A percentile compares a stretch with the other conserved stretches of the same genome.
Evolutionary conservation across 2,113 vertebrate species (phyloP).

Genomic region (Prunella himalayana): DNA sequence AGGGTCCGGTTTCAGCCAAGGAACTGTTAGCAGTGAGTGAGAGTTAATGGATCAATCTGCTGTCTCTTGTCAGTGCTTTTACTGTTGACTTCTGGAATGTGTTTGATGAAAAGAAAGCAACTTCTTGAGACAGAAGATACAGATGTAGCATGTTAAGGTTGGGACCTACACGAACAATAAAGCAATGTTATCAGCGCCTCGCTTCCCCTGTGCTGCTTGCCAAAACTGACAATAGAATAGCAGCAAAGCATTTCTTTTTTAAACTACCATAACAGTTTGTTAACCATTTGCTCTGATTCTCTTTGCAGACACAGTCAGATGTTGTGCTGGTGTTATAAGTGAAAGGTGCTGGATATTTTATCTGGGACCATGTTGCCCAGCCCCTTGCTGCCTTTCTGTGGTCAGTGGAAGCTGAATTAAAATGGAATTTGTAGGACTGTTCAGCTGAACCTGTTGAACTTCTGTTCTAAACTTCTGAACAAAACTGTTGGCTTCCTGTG

Average conservation of each 20-base stretch:
- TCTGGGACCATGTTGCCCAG: neutral
- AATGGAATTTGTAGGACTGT: neutral
- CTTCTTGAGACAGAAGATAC: slow-evolving; percentile 79
- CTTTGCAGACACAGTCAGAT: neutral
- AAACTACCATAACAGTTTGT: slow-evolving; percentile 28
- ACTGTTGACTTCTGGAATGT: slow-evolving; percentile 92
- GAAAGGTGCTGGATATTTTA: neutral
- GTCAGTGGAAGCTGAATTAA: neutral
- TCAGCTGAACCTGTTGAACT: neutral
- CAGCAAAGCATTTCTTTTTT: slow-evolving; percentile 61
- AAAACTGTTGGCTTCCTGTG: neutral
- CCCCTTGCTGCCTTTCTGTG: neutral
- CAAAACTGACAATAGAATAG: slow-evolving; percentile 66
- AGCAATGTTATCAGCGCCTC: slow-evolving; percentile 72
- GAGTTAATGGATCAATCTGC: slow-evolving; percentile 91
- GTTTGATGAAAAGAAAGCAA: slow-evolving; percentile 89
- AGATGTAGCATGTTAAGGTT: slow-evolving; percentile 72
- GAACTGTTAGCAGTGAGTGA: slow-evolving; percentile 90
- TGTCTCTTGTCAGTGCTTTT: slow-evolving; percentile 87
- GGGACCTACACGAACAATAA: slow-evolving; percentile 75
- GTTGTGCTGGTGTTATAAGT: neutral
- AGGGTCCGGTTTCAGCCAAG: slow-evolving; percentile 82
- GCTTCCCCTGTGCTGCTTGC: slow-evolving; percentile 51
- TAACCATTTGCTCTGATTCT: slow-evolving; percentile 39
- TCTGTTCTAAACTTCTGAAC: neutral